Evolutionary conservation across 2,797 vertebrate genomes (phyloP).

Genomic region (Oryzias dopingdopingensis): DNA sequence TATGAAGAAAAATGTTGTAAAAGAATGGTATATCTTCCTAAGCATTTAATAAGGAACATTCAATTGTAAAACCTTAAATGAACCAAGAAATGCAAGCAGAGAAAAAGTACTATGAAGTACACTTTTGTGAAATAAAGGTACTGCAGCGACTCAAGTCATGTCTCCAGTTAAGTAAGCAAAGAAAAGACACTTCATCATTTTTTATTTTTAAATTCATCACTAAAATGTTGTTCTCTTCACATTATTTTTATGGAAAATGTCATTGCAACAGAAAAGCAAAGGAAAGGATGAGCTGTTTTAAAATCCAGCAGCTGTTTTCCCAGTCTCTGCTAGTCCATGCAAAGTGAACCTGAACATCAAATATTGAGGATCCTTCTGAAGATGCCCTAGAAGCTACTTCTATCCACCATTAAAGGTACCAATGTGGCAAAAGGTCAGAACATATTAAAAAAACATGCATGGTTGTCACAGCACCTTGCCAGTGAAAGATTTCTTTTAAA

Average conservation of each 20-base stretch:
- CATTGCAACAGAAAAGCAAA: constrained; percentile 1
- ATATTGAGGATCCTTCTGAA: constrained; percentile 55
- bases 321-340: constrained; percentile 16
- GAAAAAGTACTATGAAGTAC: no score
- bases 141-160: no score
- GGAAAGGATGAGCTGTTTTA: constrained; percentile 6
- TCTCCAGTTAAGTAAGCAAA: background rate
- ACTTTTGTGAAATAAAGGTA: no score
- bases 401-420: constrained; percentile 44
- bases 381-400: constrained; percentile 41
- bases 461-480: constrained; percentile 34
- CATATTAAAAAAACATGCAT: constrained; percentile 40
- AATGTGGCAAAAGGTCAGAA: constrained; percentile 58
- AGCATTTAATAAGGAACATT: no score
- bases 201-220: background rate
- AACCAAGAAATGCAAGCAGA: no score
- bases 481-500: constrained; percentile 20
- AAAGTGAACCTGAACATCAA: constrained; percentile 51
- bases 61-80: no score
- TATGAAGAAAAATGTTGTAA: no score
- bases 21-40: no score
- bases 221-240: background rate
- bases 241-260: background rate
- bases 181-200: no score
- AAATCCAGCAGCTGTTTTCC: constrained; percentile 11